Evolutionary conservation across 2,888 invertebrate genomes (phyloP).

Genomic region (Saturnia pavonia): DNA sequence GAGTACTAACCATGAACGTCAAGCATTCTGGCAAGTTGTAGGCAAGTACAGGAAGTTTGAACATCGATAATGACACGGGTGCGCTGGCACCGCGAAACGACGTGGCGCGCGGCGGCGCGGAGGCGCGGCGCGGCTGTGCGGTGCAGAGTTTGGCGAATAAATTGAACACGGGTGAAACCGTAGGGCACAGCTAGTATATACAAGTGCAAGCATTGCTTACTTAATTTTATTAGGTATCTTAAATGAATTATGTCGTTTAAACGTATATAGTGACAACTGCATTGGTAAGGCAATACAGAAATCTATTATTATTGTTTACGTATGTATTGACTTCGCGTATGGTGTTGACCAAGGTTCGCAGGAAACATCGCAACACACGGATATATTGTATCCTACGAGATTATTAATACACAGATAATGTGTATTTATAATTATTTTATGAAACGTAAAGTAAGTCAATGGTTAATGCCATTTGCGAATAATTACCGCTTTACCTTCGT

Average conservation of each 20-base stretch:
- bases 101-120: too few species aligned
- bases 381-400: not conserved
- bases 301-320: not conserved
- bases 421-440: not conserved
- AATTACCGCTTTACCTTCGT: not conserved
- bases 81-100: too few species aligned
- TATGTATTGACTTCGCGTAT: not conserved
- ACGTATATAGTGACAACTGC: not conserved
- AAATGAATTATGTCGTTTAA: not conserved
- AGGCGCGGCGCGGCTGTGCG: too few species aligned
- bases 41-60: too few species aligned
- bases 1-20: too few species aligned
- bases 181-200: too few species aligned
- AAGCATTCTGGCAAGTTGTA: too few species aligned
- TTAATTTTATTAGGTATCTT: not conserved
- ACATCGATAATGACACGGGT: too few species aligned
- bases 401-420: constrained; percentile 5
- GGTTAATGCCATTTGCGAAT: not conserved
- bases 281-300: not conserved
- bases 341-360: constrained; percentile 1
- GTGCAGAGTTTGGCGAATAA: too few species aligned
- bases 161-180: too few species aligned
- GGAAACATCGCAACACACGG: constrained; percentile 4
- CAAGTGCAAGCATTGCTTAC: too few species aligned
- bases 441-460: not conserved